Conservation (phyloP, 2,113 vertebrate species). For the Microcebus murinus region DNA sequence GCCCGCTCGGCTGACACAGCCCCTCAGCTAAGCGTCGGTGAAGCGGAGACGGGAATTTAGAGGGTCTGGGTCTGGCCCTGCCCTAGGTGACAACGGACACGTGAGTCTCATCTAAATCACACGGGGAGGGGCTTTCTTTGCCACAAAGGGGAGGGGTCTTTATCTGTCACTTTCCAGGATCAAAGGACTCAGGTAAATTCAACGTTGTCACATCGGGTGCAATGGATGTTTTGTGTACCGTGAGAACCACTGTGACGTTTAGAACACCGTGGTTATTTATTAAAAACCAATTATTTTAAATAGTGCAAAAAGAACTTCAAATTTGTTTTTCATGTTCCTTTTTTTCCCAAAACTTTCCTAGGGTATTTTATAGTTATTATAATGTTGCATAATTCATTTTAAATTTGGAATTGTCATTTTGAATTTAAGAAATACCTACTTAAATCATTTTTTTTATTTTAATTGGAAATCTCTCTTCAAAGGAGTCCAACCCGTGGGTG, state of each 20-base stretch:
- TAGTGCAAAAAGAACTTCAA: no score
- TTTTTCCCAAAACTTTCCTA: no score
- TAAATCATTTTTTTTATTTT: neutral
- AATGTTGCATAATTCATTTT: neutral
- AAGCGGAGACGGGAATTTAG: neutral
- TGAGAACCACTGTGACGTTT: neutral
- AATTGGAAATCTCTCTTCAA: neutral
- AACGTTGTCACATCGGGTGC: no score
- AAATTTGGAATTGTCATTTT: neutral
- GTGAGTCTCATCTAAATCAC: no score
- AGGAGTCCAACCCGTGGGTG: neutral
- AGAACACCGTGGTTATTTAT: no score
- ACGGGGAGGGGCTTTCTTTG: neutral
- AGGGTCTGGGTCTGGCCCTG: neutral
- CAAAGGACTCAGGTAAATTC: neutral
- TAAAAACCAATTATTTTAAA: no score
- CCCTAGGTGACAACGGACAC: neutral
- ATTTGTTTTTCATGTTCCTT: no score
- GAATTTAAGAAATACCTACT: neutral
- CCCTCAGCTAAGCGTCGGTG: neutral
- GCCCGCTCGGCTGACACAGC: neutral
- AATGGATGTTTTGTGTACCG: neutral
- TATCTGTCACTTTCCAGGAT: neutral
- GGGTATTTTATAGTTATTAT: no score
- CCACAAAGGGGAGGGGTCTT: neutral